These are phyloP conservation scores for Rhynchomys soricoides DNA, from an alignment of 2,113 vertebrate genomes.

Conservation along the genomic window DNA sequence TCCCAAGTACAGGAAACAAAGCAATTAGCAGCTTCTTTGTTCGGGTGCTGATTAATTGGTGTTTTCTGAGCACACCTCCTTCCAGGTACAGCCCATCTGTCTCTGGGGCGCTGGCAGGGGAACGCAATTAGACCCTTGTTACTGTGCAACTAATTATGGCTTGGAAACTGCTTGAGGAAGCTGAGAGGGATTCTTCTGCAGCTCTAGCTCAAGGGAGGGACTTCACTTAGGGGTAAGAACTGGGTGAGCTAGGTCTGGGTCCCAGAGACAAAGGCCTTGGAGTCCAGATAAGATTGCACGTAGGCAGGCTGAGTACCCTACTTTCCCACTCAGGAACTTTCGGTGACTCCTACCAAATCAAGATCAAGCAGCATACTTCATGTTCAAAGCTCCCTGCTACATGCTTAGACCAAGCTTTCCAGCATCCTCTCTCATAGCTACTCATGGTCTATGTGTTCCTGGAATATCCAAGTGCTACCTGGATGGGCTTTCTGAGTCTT, in stretches of 20 bases:
- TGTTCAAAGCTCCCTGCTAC: neutral
- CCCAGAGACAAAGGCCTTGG: neutral
- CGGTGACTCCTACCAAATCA: neutral
- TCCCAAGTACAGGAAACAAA: slow-evolving; percentile 52
- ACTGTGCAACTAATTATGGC: slow-evolving; percentile 78
- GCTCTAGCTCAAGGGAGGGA: neutral
- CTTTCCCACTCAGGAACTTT: neutral
- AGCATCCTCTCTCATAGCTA: neutral
- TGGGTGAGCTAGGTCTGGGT: neutral
- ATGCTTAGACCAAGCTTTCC: neutral
- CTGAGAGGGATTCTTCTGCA: slow-evolving; percentile 59
- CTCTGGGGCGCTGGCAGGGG: slow-evolving; percentile 75
- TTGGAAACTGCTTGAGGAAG: slow-evolving; percentile 56
- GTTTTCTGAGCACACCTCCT: slow-evolving; percentile 73
- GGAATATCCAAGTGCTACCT: neutral
- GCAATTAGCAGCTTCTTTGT: slow-evolving; percentile 76
- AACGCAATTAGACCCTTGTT: slow-evolving; percentile 79
- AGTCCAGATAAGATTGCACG: neutral
- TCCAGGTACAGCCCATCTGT: slow-evolving; percentile 74
- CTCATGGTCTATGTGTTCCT: neutral
- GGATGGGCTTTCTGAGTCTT: neutral
- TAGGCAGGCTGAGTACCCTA: neutral
- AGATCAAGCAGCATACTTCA: neutral
- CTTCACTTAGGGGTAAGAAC: neutral
- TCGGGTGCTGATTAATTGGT: slow-evolving; percentile 80